These are phyloP conservation scores for Lithosia quadra DNA, from an alignment of 2,888 invertebrate genomes.

Conservation along the genomic window DNA sequence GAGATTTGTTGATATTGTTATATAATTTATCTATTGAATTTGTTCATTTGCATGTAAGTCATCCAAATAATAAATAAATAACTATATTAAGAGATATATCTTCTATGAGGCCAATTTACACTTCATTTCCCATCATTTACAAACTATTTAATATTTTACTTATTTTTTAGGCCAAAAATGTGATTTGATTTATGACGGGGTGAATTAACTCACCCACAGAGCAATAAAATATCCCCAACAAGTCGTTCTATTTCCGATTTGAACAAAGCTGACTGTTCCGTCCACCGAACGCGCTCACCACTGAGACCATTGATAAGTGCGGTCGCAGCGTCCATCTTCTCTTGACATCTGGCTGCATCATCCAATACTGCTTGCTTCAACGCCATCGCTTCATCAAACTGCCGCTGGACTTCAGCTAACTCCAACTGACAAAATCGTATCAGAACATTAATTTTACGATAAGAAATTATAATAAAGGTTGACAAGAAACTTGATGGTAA, in stretches of 20 bases:
- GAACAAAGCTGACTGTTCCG: constrained; percentile 93
- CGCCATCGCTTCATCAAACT: constrained; percentile 91
- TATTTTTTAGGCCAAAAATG: not conserved
- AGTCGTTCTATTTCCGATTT: constrained; percentile 94
- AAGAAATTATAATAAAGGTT: not conserved
- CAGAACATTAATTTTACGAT: not conserved
- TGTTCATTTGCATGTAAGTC: no score
- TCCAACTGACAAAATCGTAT: constrained; percentile 66
- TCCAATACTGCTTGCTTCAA: constrained; percentile 92
- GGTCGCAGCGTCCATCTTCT: constrained; percentile 96
- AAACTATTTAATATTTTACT: not conserved
- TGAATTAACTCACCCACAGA: constrained; percentile 88
- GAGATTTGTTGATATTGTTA: no score
- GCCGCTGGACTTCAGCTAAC: constrained; percentile 88
- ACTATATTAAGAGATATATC: no score
- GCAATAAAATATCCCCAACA: constrained; percentile 93
- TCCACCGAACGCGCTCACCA: constrained; percentile 95
- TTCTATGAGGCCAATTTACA: no score
- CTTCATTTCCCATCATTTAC: no score
- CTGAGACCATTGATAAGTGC: constrained; percentile 94
- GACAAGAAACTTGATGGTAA: no score
- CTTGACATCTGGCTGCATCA: constrained; percentile 93
- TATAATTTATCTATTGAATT: no score
- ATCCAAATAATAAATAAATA: no score
- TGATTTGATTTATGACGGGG: not conserved